Evolutionary conservation across 2,797 vertebrate species (phyloP).

Genomic region (Yasuhikotakia modesta): DNA sequence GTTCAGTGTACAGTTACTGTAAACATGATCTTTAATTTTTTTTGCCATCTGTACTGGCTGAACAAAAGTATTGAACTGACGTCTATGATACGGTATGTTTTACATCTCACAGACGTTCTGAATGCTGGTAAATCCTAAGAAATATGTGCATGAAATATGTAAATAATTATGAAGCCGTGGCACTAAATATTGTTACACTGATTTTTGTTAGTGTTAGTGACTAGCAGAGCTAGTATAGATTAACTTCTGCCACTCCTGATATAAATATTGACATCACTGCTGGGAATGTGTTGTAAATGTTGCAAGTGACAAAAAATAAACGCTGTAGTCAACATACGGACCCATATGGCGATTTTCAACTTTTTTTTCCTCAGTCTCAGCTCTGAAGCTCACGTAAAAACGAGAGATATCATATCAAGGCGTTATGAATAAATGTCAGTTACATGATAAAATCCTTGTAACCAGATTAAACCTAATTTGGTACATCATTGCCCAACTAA

Average conservation of each 20-base stretch:
- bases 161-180: too few species aligned
- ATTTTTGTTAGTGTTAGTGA: not conserved
- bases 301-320: conserved; percentile 10
- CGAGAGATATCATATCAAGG: conserved; percentile 42
- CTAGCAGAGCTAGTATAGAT: not conserved
- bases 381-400: conserved; percentile 14
- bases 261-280: conserved; percentile 26
- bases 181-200: too few species aligned
- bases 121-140: not conserved
- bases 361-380: not conserved
- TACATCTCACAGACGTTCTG: too few species aligned
- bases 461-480: conserved; percentile 60
- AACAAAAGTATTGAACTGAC: not conserved
- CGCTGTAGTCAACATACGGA: not conserved
- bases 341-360: conserved; percentile 16
- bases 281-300: conserved; percentile 1
- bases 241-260: not conserved
- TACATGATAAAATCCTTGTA: conserved; percentile 58
- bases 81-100: not conserved
- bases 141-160: not conserved
- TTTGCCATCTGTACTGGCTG: not conserved
- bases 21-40: not conserved
- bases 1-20: not conserved
- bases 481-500: conserved; percentile 40
- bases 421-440: conserved; percentile 49